Conservation (phyloP, 2,797 vertebrate genomes). For the Tenualosa thibaudeaui region DNA sequence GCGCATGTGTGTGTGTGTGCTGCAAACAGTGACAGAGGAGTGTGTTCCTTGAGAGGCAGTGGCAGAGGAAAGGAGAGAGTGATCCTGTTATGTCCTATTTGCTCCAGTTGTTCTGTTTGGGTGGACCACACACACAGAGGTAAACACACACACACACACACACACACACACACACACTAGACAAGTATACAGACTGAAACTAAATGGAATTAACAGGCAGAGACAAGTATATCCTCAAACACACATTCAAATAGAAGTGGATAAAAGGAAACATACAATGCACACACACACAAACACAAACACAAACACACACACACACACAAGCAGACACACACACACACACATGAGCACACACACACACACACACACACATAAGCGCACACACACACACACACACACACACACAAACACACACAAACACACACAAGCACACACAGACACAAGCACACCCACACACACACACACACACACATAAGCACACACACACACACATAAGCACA, state of each 20-base stretch:
- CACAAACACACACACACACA: background rate
- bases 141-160: background rate
- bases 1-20: background rate
- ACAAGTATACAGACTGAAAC: background rate
- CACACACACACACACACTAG: conserved; percentile 8
- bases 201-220: conserved; percentile 8
- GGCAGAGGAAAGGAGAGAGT: conserved; percentile 26
- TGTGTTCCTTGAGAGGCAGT: background rate
- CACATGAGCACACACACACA: too few species aligned
- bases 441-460: background rate
- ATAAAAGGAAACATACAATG: background rate
- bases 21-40: background rate
- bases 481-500: too few species aligned
- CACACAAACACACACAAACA: conserved; percentile 26
- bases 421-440: background rate
- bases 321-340: background rate
- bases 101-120: conserved; percentile 35
- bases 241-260: background rate
- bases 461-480: background rate
- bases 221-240: background rate
- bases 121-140: conserved; percentile 33
- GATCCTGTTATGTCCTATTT: conserved; percentile 40
- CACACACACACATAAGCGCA: too few species aligned
- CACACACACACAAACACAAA: background rate
- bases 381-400: too few species aligned